phyloP scores from a whole-genome alignment of 2,888 invertebrate genomes.

The Dasysyrphus tricinctus region DNA sequence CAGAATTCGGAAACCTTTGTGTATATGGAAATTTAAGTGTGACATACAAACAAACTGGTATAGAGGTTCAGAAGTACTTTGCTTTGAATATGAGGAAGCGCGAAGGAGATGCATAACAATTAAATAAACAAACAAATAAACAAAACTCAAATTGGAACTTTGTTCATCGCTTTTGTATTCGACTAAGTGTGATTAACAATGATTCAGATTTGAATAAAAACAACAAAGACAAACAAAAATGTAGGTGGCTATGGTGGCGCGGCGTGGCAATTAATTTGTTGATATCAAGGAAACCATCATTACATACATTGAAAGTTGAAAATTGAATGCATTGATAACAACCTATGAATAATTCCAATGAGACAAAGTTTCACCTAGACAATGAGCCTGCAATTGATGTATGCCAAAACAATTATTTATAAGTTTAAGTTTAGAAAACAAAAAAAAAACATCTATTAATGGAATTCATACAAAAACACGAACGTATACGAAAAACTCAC shows the following conservation, averaged over 20 bases:
- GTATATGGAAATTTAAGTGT: constrained; percentile 17
- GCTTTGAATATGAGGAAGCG: neutral
- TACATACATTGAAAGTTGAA: neutral
- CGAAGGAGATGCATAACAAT: neutral
- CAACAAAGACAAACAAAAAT: neutral
- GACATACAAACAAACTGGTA: neutral
- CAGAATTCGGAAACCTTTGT: constrained; percentile 7
- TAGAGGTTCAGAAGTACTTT: neutral
- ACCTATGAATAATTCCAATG: constrained; percentile 8
- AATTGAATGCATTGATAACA: constrained; percentile 3
- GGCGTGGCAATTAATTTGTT: constrained; percentile 14
- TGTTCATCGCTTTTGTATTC: constrained; percentile 6
- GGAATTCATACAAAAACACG: too few relatives aligned
- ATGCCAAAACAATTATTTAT: constrained; percentile 5
- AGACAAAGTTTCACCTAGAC: constrained; percentile 15
- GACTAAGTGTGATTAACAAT: constrained; percentile 8
- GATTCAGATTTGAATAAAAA: constrained; percentile 17
- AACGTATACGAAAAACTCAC: too few relatives aligned
- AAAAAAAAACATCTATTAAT: too few relatives aligned
- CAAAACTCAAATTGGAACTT: constrained; percentile 1
- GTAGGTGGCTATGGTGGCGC: neutral
- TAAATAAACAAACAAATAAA: neutral
- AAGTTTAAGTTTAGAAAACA: too few relatives aligned
- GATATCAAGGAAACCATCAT: constrained; percentile 6
- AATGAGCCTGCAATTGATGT: constrained; percentile 16